phyloP scores from a whole-genome alignment of 2,113 vertebrate species.

The Megaleporinus macrocephalus region DNA sequence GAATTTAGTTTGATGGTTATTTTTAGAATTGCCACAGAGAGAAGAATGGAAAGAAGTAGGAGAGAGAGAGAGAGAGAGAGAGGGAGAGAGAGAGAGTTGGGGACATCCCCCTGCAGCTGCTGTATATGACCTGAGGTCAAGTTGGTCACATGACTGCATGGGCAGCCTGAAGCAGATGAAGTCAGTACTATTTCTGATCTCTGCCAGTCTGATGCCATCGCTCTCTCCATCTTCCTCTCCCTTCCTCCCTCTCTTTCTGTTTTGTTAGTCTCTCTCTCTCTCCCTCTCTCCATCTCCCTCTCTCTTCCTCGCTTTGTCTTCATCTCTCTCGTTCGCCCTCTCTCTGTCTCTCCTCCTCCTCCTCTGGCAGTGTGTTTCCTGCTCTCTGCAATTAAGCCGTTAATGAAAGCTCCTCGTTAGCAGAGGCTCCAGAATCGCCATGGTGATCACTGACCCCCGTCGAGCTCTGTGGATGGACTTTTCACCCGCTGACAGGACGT shows the following conservation, averaged over 20 bases:
- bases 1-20: too few relatives aligned
- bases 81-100: neutral
- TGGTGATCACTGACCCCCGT: constrained; percentile 8
- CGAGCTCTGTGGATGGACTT: constrained; percentile 4
- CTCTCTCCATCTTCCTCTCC: neutral
- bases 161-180: constrained; percentile 24
- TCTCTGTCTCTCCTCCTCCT: neutral
- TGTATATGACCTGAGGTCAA: neutral
- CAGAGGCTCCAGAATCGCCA: neutral
- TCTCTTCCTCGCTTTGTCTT: neutral
- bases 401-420: constrained; percentile 31
- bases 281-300: neutral
- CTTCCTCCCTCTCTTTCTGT: neutral
- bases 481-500: neutral
- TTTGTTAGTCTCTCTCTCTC: neutral
- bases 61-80: neutral
- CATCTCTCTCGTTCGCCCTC: neutral
- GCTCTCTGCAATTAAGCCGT: constrained; percentile 30
- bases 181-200: constrained; percentile 49
- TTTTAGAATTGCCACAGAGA: neutral
- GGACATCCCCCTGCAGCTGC: constrained; percentile 42
- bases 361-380: constrained; percentile 1
- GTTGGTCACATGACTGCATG: constrained; percentile 16
- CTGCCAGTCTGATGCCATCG: constrained; percentile 10
- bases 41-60: neutral